These are phyloP conservation scores for Percopsis transmontana DNA, from an alignment of 2,113 vertebrate genomes.

Conservation along the genomic window DNA sequence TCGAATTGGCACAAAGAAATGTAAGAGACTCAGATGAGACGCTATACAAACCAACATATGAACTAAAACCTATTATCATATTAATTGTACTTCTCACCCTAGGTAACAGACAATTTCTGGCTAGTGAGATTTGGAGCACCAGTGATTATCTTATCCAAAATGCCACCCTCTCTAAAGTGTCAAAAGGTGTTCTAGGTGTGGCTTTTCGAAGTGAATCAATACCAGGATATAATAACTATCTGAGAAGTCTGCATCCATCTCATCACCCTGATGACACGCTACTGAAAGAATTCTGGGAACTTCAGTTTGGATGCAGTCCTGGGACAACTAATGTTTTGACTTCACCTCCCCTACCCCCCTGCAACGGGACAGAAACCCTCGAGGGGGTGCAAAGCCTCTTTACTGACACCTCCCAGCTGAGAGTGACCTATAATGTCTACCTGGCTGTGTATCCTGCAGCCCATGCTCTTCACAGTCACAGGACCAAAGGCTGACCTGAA, in stretches of 20 bases:
- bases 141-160: constrained; percentile 58
- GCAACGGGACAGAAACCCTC: too few species aligned
- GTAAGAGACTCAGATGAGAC: constrained; percentile 51
- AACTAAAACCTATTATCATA: background rate
- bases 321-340: constrained; percentile 69
- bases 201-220: constrained; percentile 65
- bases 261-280: too few species aligned
- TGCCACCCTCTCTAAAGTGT: too few species aligned
- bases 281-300: too few species aligned
- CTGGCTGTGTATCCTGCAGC: too few species aligned
- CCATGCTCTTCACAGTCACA: too few species aligned
- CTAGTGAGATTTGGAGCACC: constrained; percentile 77
- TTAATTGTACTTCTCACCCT: background rate
- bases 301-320: too few species aligned
- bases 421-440: constrained; percentile 78
- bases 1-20: constrained; percentile 66
- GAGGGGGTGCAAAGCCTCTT: constrained; percentile 61
- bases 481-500: constrained; percentile 52
- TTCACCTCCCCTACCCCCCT: constrained; percentile 52
- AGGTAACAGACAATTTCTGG: constrained; percentile 71
- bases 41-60: background rate
- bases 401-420: constrained; percentile 72
- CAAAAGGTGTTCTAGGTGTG: too few species aligned
- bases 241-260: too few species aligned
- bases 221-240: too few species aligned